These are phyloP conservation scores for Silurus meridionalis DNA, from an alignment of 2,113 vertebrate species.

Conservation along the genomic window DNA sequence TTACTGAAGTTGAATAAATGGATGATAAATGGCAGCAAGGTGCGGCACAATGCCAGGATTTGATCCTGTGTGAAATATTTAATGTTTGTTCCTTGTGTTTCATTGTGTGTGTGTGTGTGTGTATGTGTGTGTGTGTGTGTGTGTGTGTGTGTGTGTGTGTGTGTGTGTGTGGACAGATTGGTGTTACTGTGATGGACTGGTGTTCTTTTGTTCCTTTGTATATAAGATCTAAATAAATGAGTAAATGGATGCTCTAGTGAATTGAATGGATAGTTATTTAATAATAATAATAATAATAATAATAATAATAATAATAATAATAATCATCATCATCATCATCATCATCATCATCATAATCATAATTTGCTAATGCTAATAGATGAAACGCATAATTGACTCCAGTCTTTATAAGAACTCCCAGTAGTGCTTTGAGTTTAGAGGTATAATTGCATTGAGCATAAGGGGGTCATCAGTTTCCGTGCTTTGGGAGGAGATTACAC, in stretches of 20 bases:
- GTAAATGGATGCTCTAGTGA: neutral
- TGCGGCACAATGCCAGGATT: too few species aligned
- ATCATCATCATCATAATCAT: neutral
- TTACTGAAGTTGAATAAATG: too few species aligned
- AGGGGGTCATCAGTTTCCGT: constrained; percentile 1
- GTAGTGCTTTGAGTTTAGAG: constrained; percentile 5
- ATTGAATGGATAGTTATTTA: neutral
- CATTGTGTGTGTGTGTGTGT: too few species aligned
- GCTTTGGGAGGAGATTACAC: constrained; percentile 22
- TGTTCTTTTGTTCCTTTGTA: neutral
- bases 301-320: constrained; percentile 4
- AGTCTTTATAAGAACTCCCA: constrained; percentile 37
- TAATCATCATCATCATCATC: neutral
- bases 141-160: too few species aligned
- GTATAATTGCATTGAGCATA: constrained; percentile 21
- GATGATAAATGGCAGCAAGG: too few species aligned
- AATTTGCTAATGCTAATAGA: neutral
- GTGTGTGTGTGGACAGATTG: too few species aligned
- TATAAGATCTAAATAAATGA: neutral
- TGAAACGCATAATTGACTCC: constrained; percentile 27
- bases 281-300: neutral
- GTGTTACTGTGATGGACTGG: neutral
- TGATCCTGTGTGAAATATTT: too few species aligned
- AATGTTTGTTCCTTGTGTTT: too few species aligned
- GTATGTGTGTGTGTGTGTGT: neutral